Evolutionary conservation across 2,888 invertebrate genomes (phyloP), one percentile per base, ranked within the genome.

Genomic region (Alloplasta piceator): DNA sequence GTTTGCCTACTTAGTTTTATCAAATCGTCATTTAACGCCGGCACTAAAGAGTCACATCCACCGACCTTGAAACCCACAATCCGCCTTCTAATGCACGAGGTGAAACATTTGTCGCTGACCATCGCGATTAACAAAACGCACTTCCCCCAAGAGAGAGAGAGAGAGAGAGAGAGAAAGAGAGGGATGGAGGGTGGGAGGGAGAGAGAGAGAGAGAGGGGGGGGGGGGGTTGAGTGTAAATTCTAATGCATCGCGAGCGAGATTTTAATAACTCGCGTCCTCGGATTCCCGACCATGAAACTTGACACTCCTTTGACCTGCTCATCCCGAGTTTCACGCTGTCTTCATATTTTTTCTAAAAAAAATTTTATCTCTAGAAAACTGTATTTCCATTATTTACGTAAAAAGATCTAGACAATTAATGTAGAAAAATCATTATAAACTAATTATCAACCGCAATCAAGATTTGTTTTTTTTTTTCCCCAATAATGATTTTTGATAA

Each of bases 31-130:
- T 86, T 87, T 86, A 87, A 88, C 83, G 76, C 85, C 9, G 12
- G 58, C 83, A 86, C 85, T 87, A 86, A 88, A 89, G 87, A 88
- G 88, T 85, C 82, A 87, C 85, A 90, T 88, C 87, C 87, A 88
- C 85, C 86, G 88, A 88, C 90, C 90, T 90, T 90, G 89, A 26
- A 66, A 83, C 81, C 85, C 86, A 82, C 85, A 77, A 73, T 76
- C 66, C 75, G 77, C 61, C 48, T 78, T 55, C 77, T 77, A 64
- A 73, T 39, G 43, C 43, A 26, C 67, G 56, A 80, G 76, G 72
- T 76, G 50, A 74, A 81, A 74, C 52, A 58, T 68, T 70, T 63
- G 26, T 56, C 14, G 46, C 43, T 55, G 46, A 26, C 14, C 60
- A 16, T 55, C 64, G 58, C 50, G 48, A 74, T 74, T 72, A 77